Percentiles rank a stretch among this genome's conserved stretches.
These are phyloP conservation scores for Oenanthe oenanthe DNA, from an alignment of 2,113 vertebrate genomes.

Conservation along the genomic window DNA sequence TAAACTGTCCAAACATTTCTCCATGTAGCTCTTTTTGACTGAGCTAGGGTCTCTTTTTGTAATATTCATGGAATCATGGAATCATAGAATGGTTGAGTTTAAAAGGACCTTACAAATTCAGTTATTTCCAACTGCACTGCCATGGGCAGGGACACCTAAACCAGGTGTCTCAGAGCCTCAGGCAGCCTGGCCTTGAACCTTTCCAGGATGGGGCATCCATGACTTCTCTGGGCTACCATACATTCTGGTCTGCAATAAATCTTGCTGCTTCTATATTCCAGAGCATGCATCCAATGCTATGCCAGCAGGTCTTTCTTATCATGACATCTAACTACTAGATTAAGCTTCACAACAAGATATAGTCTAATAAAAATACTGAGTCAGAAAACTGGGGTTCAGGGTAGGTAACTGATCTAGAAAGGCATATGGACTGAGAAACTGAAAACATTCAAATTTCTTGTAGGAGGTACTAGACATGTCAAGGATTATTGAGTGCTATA, in stretches of 20 bases:
- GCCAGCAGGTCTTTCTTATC: background rate
- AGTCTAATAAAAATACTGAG: background rate
- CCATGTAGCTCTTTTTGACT: background rate
- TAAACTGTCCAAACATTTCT: background rate
- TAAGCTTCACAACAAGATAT: background rate
- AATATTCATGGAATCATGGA: background rate
- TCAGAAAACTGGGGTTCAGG: accelerated
- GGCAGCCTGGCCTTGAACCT: background rate
- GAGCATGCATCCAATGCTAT: background rate
- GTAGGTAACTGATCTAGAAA: background rate
- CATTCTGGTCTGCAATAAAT: background rate
- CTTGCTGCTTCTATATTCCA: background rate
- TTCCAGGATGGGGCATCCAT: background rate
- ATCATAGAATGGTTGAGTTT: background rate
- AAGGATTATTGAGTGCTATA: background rate
- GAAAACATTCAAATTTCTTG: background rate
- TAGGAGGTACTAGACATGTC: background rate
- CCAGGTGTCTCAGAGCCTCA: background rate
- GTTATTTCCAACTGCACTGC: background rate
- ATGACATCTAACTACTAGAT: background rate
- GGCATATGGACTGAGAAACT: background rate
- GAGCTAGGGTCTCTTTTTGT: background rate
- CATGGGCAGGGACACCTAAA: no score
- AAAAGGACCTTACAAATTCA: background rate
- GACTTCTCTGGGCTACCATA: background rate